Base-by-base conservation (phyloP, 2,797 vertebrate species). In the Champsocephalus esox region DNA sequence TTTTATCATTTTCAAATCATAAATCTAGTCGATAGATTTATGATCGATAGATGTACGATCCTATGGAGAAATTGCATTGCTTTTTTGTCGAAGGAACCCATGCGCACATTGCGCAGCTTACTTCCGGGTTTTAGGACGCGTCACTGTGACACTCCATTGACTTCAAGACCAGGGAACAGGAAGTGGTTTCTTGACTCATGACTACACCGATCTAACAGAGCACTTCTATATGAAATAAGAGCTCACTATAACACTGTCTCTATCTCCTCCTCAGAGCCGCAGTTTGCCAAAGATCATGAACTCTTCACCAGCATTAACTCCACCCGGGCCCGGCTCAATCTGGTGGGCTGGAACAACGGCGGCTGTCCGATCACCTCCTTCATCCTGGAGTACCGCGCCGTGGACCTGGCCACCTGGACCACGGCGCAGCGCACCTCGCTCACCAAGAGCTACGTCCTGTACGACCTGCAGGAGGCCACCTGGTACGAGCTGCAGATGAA, bases 401-500 rank as follows among this genome's bases (percentile, higher is more conserved):
- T 98, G 55, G 98, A 98, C 48, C 96, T 96, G 3, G 90, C 95
- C 0, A 95, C 96, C 12, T 99, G 98, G 98, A 99, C 96, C 66
- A 98, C 97, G 0, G 97, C 97, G 34, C 97, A 98, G 92, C 95
- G 98, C 77, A 97, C 97, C 1, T 97, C 98, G 2, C 95, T 98
- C 46, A 98, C 97, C 73, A 99, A 99, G 90, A 98, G 96, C 69
- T 98, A 99, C 88, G 96, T 98, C 62, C 90, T 99, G 19, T 98
- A 99, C 0, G 97, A 99, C 88, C 93, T 99, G 80, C 97, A 97
- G 90, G 98, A 99, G 77, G 97, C 97, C 52, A 97, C 96, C 1
- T 99, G 98, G 98, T 99, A 99, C 0, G 97, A 99, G 87, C 94
- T 99, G 77, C 98, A 99, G 79, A 99, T 99, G 97, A 96, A 96